These are phyloP conservation scores for Flexamia atlantica DNA, from an alignment of 2,888 invertebrate genomes.

Conservation along the genomic window DNA sequence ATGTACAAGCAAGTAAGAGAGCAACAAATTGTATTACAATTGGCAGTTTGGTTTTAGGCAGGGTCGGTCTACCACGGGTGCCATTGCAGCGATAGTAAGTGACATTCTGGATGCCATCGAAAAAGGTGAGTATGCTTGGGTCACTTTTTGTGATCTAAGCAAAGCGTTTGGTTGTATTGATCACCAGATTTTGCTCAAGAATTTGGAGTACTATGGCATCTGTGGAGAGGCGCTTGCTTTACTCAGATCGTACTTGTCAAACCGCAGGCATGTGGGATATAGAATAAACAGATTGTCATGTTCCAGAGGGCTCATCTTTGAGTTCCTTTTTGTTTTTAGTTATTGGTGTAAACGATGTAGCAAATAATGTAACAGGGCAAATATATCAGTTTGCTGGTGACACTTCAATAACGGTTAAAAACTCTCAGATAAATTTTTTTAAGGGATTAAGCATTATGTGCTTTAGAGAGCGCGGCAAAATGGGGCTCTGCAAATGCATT, in stretches of 20 bases:
- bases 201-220: neutral
- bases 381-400: no score
- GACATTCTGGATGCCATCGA: neutral
- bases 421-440: no score
- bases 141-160: neutral
- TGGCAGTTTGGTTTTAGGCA: neutral
- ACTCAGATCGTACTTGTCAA: neutral
- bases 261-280: neutral
- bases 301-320: neutral
- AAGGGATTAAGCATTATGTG: no score
- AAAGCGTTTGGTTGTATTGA: neutral
- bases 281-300: neutral
- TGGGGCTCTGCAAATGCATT: no score
- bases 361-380: no score
- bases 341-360: no score
- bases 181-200: neutral
- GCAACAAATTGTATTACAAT: neutral
- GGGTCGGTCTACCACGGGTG: neutral
- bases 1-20: neutral
- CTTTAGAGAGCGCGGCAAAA: no score
- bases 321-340: neutral
- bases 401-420: no score
- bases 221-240: neutral
- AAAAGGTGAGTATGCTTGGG: neutral
- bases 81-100: neutral